phyloP scores from a whole-genome alignment of 2,888 invertebrate species.

The Latheticus oryzae region DNA sequence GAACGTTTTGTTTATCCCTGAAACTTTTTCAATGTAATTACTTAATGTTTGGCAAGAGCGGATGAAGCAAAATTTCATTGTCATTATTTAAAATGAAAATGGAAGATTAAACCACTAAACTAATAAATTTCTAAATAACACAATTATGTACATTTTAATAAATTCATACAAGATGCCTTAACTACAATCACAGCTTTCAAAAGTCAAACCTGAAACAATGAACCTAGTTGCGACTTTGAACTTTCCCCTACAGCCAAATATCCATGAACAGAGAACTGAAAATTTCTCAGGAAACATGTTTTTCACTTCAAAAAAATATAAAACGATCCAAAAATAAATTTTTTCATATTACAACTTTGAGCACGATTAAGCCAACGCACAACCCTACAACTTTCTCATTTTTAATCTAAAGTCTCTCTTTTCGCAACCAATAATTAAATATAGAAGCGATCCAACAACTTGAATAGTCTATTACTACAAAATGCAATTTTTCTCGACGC shows the following conservation, averaged over 20 bases:
- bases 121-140: slow-evolving; percentile 28
- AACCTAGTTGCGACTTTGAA: slow-evolving; percentile 30
- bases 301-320: slow-evolving; percentile 13
- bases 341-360: background rate
- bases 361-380: slow-evolving; percentile 3
- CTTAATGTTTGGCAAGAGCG: slow-evolving; percentile 25
- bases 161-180: slow-evolving; percentile 27
- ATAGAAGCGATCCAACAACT: slow-evolving; percentile 23
- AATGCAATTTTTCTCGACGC: slow-evolving; percentile 20
- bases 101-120: slow-evolving; percentile 27
- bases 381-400: slow-evolving; percentile 26
- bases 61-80: slow-evolving; percentile 12
- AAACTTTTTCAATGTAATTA: slow-evolving; percentile 32
- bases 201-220: slow-evolving; percentile 33
- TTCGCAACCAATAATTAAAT: slow-evolving; percentile 28
- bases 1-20: slow-evolving; percentile 30
- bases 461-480: slow-evolving; percentile 27
- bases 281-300: slow-evolving; percentile 14
- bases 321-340: background rate
- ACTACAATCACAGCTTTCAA: slow-evolving; percentile 28
- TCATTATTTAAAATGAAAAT: slow-evolving; percentile 31
- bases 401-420: slow-evolving; percentile 22
- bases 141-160: slow-evolving; percentile 30
- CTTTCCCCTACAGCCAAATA: slow-evolving; percentile 27
- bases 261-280: slow-evolving; percentile 22